These are phyloP conservation scores for Okamejei kenojei DNA, from an alignment of 2,797 vertebrate genomes.

Conservation along the genomic window DNA sequence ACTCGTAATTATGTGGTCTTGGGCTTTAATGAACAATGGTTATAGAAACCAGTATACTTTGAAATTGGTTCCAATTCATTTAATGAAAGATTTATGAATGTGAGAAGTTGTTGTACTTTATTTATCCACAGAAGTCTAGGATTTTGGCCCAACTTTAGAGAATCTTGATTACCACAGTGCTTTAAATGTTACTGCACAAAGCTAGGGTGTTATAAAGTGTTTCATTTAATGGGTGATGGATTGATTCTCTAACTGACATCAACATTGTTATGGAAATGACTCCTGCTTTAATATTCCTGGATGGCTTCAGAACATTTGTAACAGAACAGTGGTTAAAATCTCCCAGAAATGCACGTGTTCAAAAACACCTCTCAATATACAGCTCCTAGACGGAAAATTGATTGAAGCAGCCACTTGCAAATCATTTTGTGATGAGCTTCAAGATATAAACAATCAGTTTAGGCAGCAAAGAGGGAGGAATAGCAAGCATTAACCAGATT, in stretches of 20 bases:
- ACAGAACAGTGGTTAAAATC: not conserved
- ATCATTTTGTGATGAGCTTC: not conserved
- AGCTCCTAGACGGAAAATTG: not conserved
- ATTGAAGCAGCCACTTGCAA: not conserved
- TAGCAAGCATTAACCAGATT: not conserved
- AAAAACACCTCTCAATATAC: not conserved
- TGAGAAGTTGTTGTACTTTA: not conserved
- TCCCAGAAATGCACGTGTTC: not conserved
- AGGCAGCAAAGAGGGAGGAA: not conserved
- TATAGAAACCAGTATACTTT: not conserved
- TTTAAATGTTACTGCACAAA: not conserved
- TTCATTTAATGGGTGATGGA: constrained; percentile 26
- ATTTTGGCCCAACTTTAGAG: not conserved
- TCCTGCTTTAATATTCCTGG: not conserved
- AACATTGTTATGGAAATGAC: not conserved
- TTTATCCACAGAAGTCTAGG: not conserved
- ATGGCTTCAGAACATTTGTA: not conserved
- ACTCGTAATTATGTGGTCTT: not conserved
- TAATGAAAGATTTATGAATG: constrained; percentile 5
- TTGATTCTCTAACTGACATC: constrained; percentile 12
- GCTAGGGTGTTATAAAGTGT: not conserved
- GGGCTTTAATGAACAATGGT: not conserved
- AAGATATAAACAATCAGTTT: not conserved
- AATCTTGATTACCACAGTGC: not conserved
- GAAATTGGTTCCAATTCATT: not conserved